Evolutionary conservation across 2,797 vertebrate genomes (phyloP), one percentile per base, ranked within the genome.

Genomic region (Oreortyx pictus): DNA sequence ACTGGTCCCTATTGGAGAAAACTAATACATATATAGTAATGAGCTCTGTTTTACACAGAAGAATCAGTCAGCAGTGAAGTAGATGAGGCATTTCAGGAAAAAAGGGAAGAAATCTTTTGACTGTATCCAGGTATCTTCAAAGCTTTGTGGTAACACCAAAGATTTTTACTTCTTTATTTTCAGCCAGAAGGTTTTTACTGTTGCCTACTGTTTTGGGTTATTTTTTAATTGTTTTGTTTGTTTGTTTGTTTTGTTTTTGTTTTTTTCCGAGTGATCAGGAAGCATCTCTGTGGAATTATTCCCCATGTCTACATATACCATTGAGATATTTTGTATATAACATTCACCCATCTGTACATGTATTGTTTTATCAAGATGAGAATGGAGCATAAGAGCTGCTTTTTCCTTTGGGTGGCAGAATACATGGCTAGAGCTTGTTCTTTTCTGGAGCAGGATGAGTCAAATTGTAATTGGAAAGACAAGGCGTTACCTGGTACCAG

Each of bases 391-490:
- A 52, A 66, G 39, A 91, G 35, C 50, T 68, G 9, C 2, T 3
- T 84, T 91, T 93, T 78, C 33, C 54, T 82, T 82, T 85, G 82
- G 33, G 37, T 52, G 22, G 74, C 70, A 31, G 47, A 82, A 76
- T 62, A 86, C 23, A 43, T 24, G 71, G 31, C 60, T 70, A 60
- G 68, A 87, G 52, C 57, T 87, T 87, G 31, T 50, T 77, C 20
- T 19, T 75, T 35, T 81, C 39, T 39, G 11, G 43, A 86, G 46
- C 67, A 93, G 52, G 83, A 88, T 67, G 71, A 74, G 68, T 80
- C 86, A 86, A 91, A 91, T 59, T 73, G 61, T 76, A 87, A 54
- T 33, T 81, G 82, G 87, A 82, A 94, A 89, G 87, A 39, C 81
- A 89, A 75, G 90, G 43, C 73, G 88, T 89, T 65, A 83, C 65